Percentiles rank a stretch among this genome's conserved stretches.
These are phyloP conservation scores for Brachirus orientalis DNA, from an alignment of 2,113 vertebrate species.

Conservation along the genomic window DNA sequence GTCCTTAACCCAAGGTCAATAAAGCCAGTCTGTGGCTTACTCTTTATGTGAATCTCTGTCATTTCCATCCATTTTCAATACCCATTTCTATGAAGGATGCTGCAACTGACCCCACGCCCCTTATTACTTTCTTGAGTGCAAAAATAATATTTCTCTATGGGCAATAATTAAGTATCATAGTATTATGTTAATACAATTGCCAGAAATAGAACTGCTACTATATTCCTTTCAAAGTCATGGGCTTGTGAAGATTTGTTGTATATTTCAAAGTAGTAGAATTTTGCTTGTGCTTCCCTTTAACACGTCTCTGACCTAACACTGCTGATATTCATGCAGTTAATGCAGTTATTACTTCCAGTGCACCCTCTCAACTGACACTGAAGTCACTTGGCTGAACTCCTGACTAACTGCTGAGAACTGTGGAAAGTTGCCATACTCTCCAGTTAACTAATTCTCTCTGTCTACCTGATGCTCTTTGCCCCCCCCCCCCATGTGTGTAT, in stretches of 20 bases:
- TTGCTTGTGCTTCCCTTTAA: conserved; percentile 18
- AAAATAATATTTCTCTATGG: conserved; percentile 8
- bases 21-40: neutral
- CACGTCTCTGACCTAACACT: conserved; percentile 10
- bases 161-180: conserved; percentile 18
- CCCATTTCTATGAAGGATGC: neutral
- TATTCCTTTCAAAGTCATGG: neutral
- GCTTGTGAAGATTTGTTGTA: neutral
- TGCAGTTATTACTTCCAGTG: conserved; percentile 33
- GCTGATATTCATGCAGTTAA: conserved; percentile 30
- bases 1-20: neutral
- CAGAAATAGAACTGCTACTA: conserved; percentile 6
- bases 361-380: conserved; percentile 24
- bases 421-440: conserved; percentile 51
- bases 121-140: neutral
- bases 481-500: conserved; percentile 2
- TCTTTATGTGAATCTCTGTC: conserved; percentile 13
- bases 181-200: conserved; percentile 10
- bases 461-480: conserved; percentile 54
- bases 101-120: neutral
- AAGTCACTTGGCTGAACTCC: conserved; percentile 24
- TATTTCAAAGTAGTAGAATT: neutral
- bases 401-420: conserved; percentile 61
- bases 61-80: conserved; percentile 11
- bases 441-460: conserved; percentile 50